Base-by-base conservation (phyloP, 2,113 vertebrate genomes). In the Cochlearius cochlearius region DNA sequence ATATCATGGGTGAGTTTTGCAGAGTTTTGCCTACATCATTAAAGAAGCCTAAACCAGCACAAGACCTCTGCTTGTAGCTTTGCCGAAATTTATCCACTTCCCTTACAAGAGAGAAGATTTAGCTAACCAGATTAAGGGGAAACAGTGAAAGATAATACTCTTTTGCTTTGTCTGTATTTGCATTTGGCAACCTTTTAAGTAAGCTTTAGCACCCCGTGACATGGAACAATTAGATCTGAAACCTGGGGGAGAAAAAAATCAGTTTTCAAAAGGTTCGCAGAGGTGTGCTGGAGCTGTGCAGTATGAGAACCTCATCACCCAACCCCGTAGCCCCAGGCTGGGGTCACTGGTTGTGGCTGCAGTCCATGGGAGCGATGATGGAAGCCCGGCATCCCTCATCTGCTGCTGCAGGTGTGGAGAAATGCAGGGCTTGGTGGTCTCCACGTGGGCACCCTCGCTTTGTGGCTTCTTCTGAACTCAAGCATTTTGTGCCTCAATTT, bases 401-500 rank as follows among this genome's bases (percentile, higher is more conserved):
- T 68, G 60, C 67, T 74, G 62, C 68, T 86, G 38, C n/a, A 71
- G 53, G 23, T 4, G 4, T 32, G 41, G 10, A 38, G 29, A 49
- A 69, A 89, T 47, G 66, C 16, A 79, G 25, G 36, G 25, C 34
- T 60, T 76, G 18, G 38, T 66, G 39, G 20, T 66, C 67, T 72
- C 5, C 5, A 26, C 0, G 0, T 56, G 38, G 32, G 55, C 34
- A 89, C 23, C 52, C 52, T 60, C 0, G 0, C 60, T 53, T 49
- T 1, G 0, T 14, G 23, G 30, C 47, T 89, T 36, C 78, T 79
- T 66, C 67, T 79, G 64, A 91, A 60, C 39, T 23, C 53, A 43
- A 68, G 25, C 14, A 32, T 63, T 90, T 88, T 63, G 52, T 88
- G 59, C 64, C 76, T 95, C 50, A 55, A 71, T 52, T 90, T 90